phyloP scores from a whole-genome alignment of 2,888 invertebrate species.

The Drosophila lutescens region DNA sequence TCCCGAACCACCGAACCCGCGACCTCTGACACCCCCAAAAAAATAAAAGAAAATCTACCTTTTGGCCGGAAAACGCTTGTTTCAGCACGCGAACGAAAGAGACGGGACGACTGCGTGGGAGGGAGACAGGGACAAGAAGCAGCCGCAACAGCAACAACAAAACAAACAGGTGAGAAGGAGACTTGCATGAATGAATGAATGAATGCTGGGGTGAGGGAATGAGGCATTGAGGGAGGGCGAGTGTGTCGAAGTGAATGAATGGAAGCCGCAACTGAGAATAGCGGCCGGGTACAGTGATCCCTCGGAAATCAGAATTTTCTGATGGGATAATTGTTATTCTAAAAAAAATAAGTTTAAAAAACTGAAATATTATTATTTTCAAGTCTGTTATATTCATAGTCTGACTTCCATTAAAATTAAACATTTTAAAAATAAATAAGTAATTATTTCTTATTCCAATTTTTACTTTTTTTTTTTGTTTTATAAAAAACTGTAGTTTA shows the following conservation, averaged over 20 bases:
- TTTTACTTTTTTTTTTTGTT: too few relatives aligned
- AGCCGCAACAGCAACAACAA: slow-evolving; percentile 53
- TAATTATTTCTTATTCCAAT: too few relatives aligned
- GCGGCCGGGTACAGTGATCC: slow-evolving; percentile 5
- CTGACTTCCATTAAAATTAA: too few relatives aligned
- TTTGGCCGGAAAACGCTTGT: slow-evolving; percentile 79
- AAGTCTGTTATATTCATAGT: too few relatives aligned
- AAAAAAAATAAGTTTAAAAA: background rate
- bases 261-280: slow-evolving; percentile 17
- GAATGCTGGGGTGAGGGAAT: slow-evolving; percentile 9
- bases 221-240: slow-evolving; percentile 20
- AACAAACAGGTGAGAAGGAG: slow-evolving; percentile 63
- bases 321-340: background rate
- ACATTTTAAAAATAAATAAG: too few relatives aligned
- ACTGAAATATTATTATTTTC: too few relatives aligned
- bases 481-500: background rate
- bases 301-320: background rate
- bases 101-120: slow-evolving; percentile 23
- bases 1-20: slow-evolving; percentile 44
- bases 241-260: slow-evolving; percentile 41
- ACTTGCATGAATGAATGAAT: slow-evolving; percentile 68
- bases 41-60: slow-evolving; percentile 43
- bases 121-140: slow-evolving; percentile 38
- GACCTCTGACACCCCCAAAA: slow-evolving; percentile 44
- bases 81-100: slow-evolving; percentile 61